Evolutionary conservation across 1,140 invertebrate species (phyloP).

Genomic region (Bathynomus jamesi): DNA sequence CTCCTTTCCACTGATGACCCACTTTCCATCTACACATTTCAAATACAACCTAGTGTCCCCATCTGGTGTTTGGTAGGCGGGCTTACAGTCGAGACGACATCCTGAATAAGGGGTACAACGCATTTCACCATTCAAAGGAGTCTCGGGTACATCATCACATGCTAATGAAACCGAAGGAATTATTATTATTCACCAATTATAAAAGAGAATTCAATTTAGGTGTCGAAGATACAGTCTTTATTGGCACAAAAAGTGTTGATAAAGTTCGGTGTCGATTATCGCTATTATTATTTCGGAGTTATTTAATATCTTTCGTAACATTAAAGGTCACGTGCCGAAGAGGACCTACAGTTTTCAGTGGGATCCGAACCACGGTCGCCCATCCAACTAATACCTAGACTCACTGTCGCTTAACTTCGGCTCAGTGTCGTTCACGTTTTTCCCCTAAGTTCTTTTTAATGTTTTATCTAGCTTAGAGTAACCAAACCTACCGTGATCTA

Average conservation of each 20-base stretch:
- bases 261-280: neutral
- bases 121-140: conserved; percentile 19
- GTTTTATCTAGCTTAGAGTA: too few relatives aligned
- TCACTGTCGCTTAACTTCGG: neutral
- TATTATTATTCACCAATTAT: neutral
- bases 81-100: conserved; percentile 55
- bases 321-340: too few relatives aligned
- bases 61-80: conserved; percentile 59
- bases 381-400: too few relatives aligned
- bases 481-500: too few relatives aligned
- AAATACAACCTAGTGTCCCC: conserved; percentile 55
- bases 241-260: neutral
- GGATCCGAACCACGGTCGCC: too few relatives aligned
- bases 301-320: too few relatives aligned
- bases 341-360: too few relatives aligned
- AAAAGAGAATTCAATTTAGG: neutral
- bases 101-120: conserved; percentile 42
- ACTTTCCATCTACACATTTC: conserved; percentile 55
- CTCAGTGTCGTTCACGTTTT: neutral
- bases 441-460: neutral
- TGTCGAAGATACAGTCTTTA: neutral
- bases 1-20: conserved; percentile 49
- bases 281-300: neutral
- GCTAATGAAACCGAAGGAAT: neutral
- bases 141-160: conserved; percentile 19